Percentiles rank a stretch among this genome's conserved stretches.
These are phyloP conservation scores for Leptinotarsa defecta DNA, from an alignment of 1,140 invertebrate genomes.

Conservation along the genomic window DNA sequence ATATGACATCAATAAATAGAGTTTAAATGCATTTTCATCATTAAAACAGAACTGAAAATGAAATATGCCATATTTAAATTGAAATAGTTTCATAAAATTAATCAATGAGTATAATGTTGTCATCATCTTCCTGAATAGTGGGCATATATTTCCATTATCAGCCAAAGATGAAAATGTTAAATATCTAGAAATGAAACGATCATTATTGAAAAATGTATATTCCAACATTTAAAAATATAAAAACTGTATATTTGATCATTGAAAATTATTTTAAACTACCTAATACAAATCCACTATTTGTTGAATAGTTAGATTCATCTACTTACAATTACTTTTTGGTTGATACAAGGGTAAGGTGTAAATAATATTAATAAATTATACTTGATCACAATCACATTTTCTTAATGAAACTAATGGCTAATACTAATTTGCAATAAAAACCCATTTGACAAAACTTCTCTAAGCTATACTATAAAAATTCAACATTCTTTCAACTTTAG, in stretches of 20 bases:
- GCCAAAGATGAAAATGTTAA: too few relatives aligned
- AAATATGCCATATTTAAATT: too few relatives aligned
- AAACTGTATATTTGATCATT: slow-evolving; percentile 2
- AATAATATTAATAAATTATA: background rate
- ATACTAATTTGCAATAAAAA: background rate
- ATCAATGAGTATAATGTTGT: too few relatives aligned
- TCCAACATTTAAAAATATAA: slow-evolving; percentile 14
- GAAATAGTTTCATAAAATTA: too few relatives aligned
- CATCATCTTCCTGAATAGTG: too few relatives aligned
- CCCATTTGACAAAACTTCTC: background rate
- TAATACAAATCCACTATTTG: background rate
- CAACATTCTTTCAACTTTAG: background rate
- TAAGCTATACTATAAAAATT: background rate
- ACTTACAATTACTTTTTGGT: slow-evolving; percentile 12
- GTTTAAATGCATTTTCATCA: too few relatives aligned
- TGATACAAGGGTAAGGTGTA: background rate
- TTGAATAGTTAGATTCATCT: background rate
- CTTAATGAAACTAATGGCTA: background rate
- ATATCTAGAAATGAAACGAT: background rate
- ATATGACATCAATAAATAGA: too few relatives aligned
- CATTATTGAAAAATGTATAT: slow-evolving; percentile 2
- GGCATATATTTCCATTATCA: too few relatives aligned
- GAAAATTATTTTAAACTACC: background rate
- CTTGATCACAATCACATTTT: slow-evolving; percentile 3
- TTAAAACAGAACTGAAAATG: too few relatives aligned